These are phyloP conservation scores for Microctenopoma steveboyesi DNA, from an alignment of 2,797 vertebrate genomes.

Conservation along the genomic window DNA sequence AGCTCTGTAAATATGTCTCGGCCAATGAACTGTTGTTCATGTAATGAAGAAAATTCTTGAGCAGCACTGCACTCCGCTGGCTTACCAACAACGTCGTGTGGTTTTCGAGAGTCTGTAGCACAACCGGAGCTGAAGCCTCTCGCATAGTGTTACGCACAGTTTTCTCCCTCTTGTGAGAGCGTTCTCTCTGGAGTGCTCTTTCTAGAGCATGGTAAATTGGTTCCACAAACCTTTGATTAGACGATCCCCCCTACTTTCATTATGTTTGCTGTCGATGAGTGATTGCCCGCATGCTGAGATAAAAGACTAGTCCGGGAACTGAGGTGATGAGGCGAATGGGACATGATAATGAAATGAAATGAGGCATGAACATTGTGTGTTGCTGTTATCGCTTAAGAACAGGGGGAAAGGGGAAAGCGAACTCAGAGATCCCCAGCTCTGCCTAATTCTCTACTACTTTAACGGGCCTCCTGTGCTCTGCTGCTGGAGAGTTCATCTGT, in stretches of 20 bases:
- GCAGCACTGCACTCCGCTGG: neutral
- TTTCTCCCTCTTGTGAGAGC: conserved; percentile 26
- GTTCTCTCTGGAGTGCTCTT: conserved; percentile 61
- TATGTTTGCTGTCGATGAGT: conserved; percentile 77
- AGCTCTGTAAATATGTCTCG: conserved; percentile 25
- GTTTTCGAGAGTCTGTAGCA: conserved; percentile 3
- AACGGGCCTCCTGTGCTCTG: conserved; percentile 30
- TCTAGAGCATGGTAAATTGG: conserved; percentile 69
- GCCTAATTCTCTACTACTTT: conserved; percentile 47
- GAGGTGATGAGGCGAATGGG: conserved; percentile 73
- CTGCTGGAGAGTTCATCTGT: conserved; percentile 43
- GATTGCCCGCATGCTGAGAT: conserved; percentile 76
- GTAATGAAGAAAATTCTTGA: neutral
- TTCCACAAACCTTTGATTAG: conserved; percentile 78
- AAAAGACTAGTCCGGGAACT: conserved; percentile 72
- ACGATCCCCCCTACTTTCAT: conserved; percentile 67
- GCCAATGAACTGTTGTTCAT: conserved; percentile 5
- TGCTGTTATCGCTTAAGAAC: conserved; percentile 79
- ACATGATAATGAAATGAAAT: conserved; percentile 82
- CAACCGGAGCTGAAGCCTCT: conserved; percentile 37
- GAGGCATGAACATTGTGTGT: conserved; percentile 78
- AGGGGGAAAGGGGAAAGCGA: conserved; percentile 65
- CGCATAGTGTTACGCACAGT: conserved; percentile 27
- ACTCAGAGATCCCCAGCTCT: conserved; percentile 58
- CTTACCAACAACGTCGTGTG: conserved; percentile 27